Evolutionary conservation across 2,888 invertebrate species (phyloP).

Genomic region (Syrista parreyssii): DNA sequence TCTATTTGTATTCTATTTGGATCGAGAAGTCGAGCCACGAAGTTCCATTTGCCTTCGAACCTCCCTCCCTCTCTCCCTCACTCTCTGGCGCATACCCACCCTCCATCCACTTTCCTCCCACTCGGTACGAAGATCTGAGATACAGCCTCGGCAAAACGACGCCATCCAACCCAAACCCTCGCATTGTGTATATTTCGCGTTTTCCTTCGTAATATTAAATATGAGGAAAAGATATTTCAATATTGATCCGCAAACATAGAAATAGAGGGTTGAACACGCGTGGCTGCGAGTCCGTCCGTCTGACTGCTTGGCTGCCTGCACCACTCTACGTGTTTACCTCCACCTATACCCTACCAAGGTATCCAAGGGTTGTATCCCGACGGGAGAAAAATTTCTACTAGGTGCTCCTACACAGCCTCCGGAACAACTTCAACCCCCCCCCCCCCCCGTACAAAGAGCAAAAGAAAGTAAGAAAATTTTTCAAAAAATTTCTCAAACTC

Average conservation of each 20-base stretch:
- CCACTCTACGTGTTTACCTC: not conserved
- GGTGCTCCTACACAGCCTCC: not conserved
- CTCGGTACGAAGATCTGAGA: not conserved
- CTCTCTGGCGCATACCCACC: constrained; percentile 15
- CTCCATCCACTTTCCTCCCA: constrained; percentile 10
- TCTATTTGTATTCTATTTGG: constrained; percentile 58
- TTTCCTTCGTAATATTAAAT: constrained; percentile 49
- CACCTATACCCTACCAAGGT: not conserved
- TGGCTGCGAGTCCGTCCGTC: not conserved
- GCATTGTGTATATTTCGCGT: constrained; percentile 31
- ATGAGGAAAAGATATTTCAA: constrained; percentile 52
- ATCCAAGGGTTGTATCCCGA: not conserved
- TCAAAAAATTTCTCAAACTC: not conserved
- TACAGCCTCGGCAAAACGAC: not conserved
- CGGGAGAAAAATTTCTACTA: not conserved
- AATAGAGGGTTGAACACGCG: constrained; percentile 20
- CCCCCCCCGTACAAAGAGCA: not conserved
- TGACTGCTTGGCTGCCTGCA: not conserved
- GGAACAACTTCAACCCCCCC: not conserved
- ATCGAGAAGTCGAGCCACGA: constrained; percentile 36
- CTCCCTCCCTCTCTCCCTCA: not conserved
- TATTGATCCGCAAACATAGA: constrained; percentile 46
- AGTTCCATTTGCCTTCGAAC: not conserved
- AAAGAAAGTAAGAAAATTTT: not conserved
- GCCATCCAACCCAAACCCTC: not conserved